Conservation (phyloP, 2,113 vertebrate genomes). For the Taxidea taxus region DNA sequence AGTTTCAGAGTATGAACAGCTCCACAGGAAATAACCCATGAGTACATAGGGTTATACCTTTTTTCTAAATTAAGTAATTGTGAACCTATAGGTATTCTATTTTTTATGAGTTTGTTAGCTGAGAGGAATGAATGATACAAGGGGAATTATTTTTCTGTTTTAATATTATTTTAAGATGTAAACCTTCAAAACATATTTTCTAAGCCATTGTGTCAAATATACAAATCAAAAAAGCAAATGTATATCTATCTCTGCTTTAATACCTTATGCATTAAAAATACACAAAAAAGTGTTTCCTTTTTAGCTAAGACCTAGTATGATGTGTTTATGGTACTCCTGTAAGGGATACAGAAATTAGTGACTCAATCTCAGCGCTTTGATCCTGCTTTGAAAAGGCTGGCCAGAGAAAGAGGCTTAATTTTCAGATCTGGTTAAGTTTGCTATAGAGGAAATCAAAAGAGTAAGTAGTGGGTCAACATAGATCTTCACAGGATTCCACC, state of each 20-base stretch:
- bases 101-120: not conserved
- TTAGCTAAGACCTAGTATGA: not conserved
- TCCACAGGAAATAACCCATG: not conserved
- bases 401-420: not conserved
- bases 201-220: not conserved
- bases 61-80: not conserved
- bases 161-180: not conserved
- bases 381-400: not conserved
- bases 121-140: not conserved
- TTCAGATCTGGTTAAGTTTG: not conserved
- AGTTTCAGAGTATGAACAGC: not conserved
- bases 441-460: not conserved
- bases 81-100: not conserved
- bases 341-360: not conserved
- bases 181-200: not conserved
- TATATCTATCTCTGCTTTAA: not conserved
- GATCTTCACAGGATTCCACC: not conserved
- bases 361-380: not conserved
- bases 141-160: not conserved
- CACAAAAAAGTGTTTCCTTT: not conserved
- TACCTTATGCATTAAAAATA: not conserved
- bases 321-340: not conserved
- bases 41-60: not conserved
- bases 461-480: not conserved
- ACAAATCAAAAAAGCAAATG: not conserved